phyloP scores from a whole-genome alignment of 2,888 invertebrate genomes.

The Xanthorhoe designata region DNA sequence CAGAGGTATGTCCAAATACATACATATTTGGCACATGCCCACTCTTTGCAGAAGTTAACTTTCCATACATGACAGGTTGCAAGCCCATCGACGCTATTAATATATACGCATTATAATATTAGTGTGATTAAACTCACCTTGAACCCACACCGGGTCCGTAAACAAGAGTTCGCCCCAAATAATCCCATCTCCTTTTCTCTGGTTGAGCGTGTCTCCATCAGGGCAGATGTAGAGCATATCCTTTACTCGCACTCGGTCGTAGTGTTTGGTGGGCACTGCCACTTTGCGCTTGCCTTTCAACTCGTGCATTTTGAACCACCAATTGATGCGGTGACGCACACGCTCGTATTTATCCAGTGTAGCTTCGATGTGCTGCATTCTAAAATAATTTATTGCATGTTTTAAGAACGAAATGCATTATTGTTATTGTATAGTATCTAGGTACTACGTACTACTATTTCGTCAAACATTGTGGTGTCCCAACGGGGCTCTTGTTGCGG shows the following conservation, averaged over 20 bases:
- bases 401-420: neutral
- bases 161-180: neutral
- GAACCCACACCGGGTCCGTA: neutral
- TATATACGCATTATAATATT: too few species aligned
- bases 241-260: neutral
- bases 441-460: too few species aligned
- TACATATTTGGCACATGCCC: too few species aligned
- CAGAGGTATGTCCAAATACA: too few species aligned
- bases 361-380: neutral
- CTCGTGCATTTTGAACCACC: conserved; percentile 1
- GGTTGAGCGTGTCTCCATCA: neutral
- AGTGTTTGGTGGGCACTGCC: neutral
- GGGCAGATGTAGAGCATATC: neutral
- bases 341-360: neutral
- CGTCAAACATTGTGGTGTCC: too few species aligned
- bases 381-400: neutral
- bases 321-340: neutral
- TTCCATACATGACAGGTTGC: too few species aligned
- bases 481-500: too few species aligned
- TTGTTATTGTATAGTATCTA: too few species aligned
- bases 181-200: neutral
- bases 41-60: too few species aligned
- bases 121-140: neutral
- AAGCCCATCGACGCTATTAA: too few species aligned
- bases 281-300: neutral